phyloP scores from a whole-genome alignment of 2,797 vertebrate genomes.

The Odontamblyopus lacepedii region DNA sequence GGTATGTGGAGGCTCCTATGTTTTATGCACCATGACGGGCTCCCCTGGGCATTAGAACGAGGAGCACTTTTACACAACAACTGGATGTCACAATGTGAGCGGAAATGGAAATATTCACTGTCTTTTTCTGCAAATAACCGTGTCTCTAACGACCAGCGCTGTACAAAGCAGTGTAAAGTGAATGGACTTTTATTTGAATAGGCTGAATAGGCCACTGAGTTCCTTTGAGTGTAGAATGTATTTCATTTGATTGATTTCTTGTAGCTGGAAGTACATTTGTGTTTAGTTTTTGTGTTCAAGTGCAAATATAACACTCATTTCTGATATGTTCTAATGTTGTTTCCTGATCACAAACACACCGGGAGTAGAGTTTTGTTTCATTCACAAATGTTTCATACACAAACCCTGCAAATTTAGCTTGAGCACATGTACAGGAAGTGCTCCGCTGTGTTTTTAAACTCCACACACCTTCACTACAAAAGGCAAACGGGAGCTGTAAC shows the following conservation, averaged over 20 bases:
- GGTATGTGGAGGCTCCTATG: conserved; percentile 4
- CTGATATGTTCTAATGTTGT: too few relatives aligned
- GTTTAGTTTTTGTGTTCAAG: too few relatives aligned
- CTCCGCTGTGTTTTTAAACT: too few relatives aligned
- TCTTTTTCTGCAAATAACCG: conserved; percentile 35
- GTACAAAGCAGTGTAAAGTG: neutral
- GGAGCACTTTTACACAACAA: conserved; percentile 33
- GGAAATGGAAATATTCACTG: conserved; percentile 59
- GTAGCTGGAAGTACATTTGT: too few relatives aligned
- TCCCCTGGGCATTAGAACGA: conserved; percentile 17
- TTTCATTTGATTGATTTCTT: neutral
- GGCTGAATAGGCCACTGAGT: neutral
- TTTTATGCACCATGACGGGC: conserved; percentile 37
- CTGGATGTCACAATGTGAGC: conserved; percentile 43
- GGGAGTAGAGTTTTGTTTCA: too few relatives aligned
- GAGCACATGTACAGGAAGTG: too few relatives aligned
- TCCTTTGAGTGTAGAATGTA: neutral
- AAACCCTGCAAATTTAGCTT: too few relatives aligned
- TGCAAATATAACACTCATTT: too few relatives aligned
- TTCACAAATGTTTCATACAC: too few relatives aligned
- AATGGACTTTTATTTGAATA: conserved; percentile 6
- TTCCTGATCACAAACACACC: too few relatives aligned
- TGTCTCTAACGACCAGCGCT: conserved; percentile 7
- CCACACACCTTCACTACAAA: too few relatives aligned
- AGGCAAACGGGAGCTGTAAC: too few relatives aligned